These are phyloP conservation scores for Conchocele bisecta DNA, from an alignment of 2,888 invertebrate genomes.

Conservation along the genomic window DNA sequence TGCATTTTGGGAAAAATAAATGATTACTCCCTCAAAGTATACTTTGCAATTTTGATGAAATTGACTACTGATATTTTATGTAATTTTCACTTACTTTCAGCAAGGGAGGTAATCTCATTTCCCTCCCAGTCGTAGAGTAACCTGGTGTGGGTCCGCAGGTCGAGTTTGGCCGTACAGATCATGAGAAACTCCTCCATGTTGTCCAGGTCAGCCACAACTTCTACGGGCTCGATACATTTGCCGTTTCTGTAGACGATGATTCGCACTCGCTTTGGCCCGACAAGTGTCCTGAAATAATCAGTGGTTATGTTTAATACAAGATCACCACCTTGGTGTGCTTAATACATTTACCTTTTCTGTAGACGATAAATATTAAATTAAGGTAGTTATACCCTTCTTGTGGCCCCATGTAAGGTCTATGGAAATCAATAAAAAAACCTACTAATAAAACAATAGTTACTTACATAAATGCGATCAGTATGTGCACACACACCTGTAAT, in stretches of 20 bases:
- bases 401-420: too few species aligned
- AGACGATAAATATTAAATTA: too few species aligned
- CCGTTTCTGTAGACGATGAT: conserved; percentile 81
- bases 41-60: too few species aligned
- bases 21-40: too few species aligned
- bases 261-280: conserved; percentile 76
- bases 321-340: conserved; percentile 79
- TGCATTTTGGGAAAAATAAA: too few species aligned
- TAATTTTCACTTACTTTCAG: conserved; percentile 60
- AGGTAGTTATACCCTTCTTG: too few species aligned
- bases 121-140: conserved; percentile 81
- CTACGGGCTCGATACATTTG: conserved; percentile 75
- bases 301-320: background rate
- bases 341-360: conserved; percentile 78
- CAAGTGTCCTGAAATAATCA: conserved; percentile 65
- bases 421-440: too few species aligned
- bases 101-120: conserved; percentile 75
- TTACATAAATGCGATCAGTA: too few species aligned
- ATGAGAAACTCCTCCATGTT: conserved; percentile 80
- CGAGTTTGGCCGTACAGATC: conserved; percentile 79
- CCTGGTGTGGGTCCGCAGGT: conserved; percentile 76
- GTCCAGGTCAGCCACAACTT: conserved; percentile 79
- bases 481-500: too few species aligned
- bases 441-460: too few species aligned
- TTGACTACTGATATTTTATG: too few species aligned